Percentiles rank a stretch among this genome's conserved stretches.
phyloP scores from a whole-genome alignment of 53 echinoderm and acorn worm genomes.

The Holothuria scabra region DNA sequence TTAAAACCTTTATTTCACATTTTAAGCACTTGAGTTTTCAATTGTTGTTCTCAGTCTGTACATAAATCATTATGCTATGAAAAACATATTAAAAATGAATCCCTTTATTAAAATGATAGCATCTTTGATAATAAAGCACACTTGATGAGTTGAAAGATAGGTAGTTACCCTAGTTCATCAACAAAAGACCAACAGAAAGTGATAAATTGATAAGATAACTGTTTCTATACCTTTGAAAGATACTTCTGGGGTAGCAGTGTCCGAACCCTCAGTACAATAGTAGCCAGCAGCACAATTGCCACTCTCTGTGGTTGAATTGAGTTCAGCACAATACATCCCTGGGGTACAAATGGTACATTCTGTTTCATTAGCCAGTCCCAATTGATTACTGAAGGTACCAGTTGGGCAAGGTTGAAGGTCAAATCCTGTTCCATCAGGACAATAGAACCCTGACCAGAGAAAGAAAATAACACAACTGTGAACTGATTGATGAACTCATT shows the following conservation, averaged over 20 bases:
- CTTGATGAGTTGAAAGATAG: too few relatives aligned
- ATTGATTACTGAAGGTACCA: slow-evolving; percentile 83
- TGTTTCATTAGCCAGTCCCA: slow-evolving; percentile 80
- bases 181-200: too few relatives aligned
- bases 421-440: slow-evolving; percentile 94
- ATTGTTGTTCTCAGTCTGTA: too few relatives aligned
- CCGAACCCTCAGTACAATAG: slow-evolving; percentile 88
- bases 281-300: slow-evolving; percentile 80
- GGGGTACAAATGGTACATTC: slow-evolving; percentile 85
- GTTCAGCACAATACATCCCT: slow-evolving; percentile 76
- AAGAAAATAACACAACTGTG: neutral
- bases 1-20: too few relatives aligned
- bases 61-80: too few relatives aligned
- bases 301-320: slow-evolving; percentile 80
- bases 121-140: too few relatives aligned
- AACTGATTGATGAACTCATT: neutral
- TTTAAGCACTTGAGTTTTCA: too few relatives aligned
- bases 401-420: slow-evolving; percentile 98
- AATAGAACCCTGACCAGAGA: slow-evolving; percentile 76
- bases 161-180: too few relatives aligned
- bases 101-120: too few relatives aligned
- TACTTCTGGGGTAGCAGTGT: slow-evolving; percentile 94
- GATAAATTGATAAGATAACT: too few relatives aligned
- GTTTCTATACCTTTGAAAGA: slow-evolving; percentile 74
- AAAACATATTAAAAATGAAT: too few relatives aligned